Conservation (phyloP, 2,888 invertebrate species). For the Aricia artaxerxes region DNA sequence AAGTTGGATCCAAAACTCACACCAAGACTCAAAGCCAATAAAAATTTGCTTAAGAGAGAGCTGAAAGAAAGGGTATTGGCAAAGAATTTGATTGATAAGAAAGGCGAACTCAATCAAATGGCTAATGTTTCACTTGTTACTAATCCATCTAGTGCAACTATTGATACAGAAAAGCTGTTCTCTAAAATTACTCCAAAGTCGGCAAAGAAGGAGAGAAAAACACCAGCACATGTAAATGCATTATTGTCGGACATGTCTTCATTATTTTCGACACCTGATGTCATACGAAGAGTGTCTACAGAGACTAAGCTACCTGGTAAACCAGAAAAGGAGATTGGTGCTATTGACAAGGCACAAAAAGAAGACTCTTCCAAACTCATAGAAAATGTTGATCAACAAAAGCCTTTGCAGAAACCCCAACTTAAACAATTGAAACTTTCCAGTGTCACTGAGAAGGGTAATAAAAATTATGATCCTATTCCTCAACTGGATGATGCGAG, state of each 20-base stretch:
- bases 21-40: conserved; percentile 58
- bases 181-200: conserved; percentile 67
- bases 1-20: conserved; percentile 60
- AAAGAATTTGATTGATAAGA: conserved; percentile 57
- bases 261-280: conserved; percentile 89
- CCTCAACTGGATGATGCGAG: conserved; percentile 75
- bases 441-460: conserved; percentile 52
- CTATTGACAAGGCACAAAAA: conserved; percentile 50
- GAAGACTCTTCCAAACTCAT: conserved; percentile 41
- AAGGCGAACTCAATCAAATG: conserved; percentile 47
- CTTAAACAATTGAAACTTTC: conserved; percentile 54
- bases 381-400: conserved; percentile 50
- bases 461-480: conserved; percentile 66
- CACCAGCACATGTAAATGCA: conserved; percentile 80
- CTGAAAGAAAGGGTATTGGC: conserved; percentile 62
- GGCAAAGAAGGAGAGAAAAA: conserved; percentile 78
- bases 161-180: conserved; percentile 62
- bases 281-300: conserved; percentile 84
- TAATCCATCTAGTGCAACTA: conserved; percentile 45
- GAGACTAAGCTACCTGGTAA: conserved; percentile 72
- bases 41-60: conserved; percentile 58
- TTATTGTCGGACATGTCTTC: conserved; percentile 83
- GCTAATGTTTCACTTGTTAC: conserved; percentile 51
- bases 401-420: conserved; percentile 53
- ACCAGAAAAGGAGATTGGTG: conserved; percentile 68